A percentile compares a stretch with the other conserved stretches of the same genome.
phyloP scores from a whole-genome alignment of 1,140 invertebrate genomes.

The Panagrolaimus sp. region DNA sequence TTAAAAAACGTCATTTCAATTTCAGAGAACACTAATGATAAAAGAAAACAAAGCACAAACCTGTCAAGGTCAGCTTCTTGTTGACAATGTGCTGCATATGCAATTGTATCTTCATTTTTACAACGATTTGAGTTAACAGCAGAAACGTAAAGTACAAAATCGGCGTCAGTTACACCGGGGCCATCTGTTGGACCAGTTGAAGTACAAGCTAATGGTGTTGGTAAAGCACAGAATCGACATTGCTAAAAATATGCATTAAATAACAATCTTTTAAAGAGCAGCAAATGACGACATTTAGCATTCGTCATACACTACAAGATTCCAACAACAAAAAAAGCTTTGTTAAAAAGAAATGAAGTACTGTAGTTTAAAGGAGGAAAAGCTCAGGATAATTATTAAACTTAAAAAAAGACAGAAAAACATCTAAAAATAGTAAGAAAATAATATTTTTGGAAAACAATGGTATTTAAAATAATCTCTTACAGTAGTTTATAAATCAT shows the following conservation, averaged over 20 bases:
- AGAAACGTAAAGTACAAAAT: conserved; percentile 95
- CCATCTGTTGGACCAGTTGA: conserved; percentile 36
- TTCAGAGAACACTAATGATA: no score
- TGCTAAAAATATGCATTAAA: conserved; percentile 21
- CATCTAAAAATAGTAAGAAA: no score
- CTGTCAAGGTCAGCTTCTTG: conserved; percentile 69
- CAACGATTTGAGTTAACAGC: conserved; percentile 85
- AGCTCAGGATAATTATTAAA: no score
- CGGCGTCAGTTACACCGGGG: conserved; percentile 24
- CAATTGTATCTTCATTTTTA: conserved; percentile 79
- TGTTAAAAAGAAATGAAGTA: no score
- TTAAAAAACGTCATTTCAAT: conserved; percentile 60
- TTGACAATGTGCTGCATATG: conserved; percentile 96
- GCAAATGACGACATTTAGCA: no score
- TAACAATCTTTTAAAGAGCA: no score
- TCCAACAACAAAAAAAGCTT: no score
- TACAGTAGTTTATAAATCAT: no score
- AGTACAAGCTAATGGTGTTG: conserved; percentile 37
- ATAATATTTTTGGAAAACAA: no score
- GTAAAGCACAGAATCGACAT: conserved; percentile 33
- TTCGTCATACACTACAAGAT: not conserved
- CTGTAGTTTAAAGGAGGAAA: no score
- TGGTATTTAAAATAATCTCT: no score
- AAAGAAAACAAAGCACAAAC: conserved; percentile 16
- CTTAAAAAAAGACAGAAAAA: no score